Percentiles rank a stretch among this genome's conserved stretches.
phyloP scores from a whole-genome alignment of 2,797 vertebrate genomes.

The Cuniculus paca region DNA sequence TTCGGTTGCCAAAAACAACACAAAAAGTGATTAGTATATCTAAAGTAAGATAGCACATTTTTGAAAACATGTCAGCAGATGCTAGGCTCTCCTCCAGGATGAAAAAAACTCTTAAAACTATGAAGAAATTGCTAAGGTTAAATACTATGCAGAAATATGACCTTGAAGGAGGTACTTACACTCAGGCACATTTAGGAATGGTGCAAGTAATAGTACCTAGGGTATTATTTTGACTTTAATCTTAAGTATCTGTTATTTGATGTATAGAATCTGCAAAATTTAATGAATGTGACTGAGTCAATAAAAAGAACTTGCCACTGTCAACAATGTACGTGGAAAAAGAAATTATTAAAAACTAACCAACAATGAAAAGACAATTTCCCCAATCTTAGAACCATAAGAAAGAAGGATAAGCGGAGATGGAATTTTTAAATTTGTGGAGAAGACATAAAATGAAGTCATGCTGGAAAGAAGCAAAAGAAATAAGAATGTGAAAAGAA shows the following conservation, averaged over 20 bases:
- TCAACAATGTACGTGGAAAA: neutral
- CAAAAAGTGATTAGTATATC: neutral
- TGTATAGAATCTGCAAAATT: neutral
- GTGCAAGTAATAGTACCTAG: neutral
- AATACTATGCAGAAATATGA: neutral
- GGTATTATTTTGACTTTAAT: neutral
- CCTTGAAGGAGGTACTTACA: neutral
- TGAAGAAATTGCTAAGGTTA: neutral
- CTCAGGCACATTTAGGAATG: neutral
- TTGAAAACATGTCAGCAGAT: slow-evolving; percentile 11
- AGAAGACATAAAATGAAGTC: slow-evolving; percentile 1
- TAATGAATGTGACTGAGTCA: neutral
- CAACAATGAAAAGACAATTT: neutral
- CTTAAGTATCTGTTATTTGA: neutral
- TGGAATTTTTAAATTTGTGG: neutral
- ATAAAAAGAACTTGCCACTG: neutral
- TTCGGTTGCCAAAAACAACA: neutral
- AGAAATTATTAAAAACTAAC: neutral
- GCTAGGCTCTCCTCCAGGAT: neutral
- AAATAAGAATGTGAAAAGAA: neutral
- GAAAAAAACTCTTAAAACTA: neutral
- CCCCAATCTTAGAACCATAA: neutral
- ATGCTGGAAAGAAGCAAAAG: neutral
- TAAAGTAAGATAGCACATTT: neutral
- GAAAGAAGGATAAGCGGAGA: neutral